Evolutionary conservation across 2,113 vertebrate species (phyloP).

Genomic region (Brachyhypopomus gauderio): DNA sequence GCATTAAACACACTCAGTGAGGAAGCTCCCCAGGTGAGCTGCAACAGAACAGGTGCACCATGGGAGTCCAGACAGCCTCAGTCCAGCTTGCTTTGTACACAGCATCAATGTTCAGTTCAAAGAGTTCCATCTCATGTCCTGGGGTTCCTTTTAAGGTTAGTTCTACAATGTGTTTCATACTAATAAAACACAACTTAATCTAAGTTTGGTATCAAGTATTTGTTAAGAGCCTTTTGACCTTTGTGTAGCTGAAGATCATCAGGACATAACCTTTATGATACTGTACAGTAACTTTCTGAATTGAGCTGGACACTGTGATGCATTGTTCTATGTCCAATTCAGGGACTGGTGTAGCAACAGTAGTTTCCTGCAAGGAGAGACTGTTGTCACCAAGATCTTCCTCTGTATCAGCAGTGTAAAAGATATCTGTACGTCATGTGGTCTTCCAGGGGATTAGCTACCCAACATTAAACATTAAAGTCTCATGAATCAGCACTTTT

Average conservation of each 20-base stretch:
- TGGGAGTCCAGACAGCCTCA: slow-evolving; percentile 23
- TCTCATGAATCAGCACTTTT: slow-evolving; percentile 20
- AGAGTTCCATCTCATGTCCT: background rate
- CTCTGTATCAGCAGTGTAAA: background rate
- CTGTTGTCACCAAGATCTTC: background rate
- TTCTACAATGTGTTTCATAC: background rate
- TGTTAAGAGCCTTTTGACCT: background rate
- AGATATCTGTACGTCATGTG: background rate
- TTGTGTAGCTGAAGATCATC: background rate
- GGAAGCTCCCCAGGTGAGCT: slow-evolving; percentile 25
- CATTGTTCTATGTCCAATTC: background rate
- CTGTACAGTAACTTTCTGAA: background rate
- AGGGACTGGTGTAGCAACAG: background rate
- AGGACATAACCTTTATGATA: background rate
- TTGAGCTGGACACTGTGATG: background rate
- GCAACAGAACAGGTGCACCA: slow-evolving; percentile 69
- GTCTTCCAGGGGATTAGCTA: background rate
- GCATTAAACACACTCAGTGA: slow-evolving; percentile 39
- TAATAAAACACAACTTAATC: background rate
- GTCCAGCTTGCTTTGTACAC: background rate
- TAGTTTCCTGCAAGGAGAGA: background rate
- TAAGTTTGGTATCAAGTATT: background rate
- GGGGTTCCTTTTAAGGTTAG: background rate
- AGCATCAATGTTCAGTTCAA: background rate
- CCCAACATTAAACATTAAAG: background rate